Conservation (phyloP, 2,888 invertebrate species). For the Sphaerophoria taeniata region DNA sequence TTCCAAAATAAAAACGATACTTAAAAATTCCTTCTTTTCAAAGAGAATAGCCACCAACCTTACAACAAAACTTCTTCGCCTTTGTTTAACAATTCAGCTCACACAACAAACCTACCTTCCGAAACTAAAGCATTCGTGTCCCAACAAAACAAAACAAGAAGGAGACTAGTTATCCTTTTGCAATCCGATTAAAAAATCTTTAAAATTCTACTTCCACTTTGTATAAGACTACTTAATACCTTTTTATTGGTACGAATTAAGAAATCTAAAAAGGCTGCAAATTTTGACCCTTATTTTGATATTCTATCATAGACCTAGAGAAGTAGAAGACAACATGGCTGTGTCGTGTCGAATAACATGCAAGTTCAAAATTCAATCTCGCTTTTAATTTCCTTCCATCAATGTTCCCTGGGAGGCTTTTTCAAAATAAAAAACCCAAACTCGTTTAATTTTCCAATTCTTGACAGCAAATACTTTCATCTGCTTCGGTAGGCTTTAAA, state of each 20-base stretch:
- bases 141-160: conserved; percentile 4
- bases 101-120: neutral
- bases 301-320: neutral
- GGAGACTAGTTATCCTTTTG: neutral
- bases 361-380: conserved; percentile 62
- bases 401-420: neutral
- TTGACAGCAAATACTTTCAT: conserved; percentile 1
- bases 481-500: conserved; percentile 15
- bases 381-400: conserved; percentile 67
- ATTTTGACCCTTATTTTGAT: conserved; percentile 38
- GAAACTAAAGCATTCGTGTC: conserved; percentile 5
- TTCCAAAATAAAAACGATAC: too few species aligned
- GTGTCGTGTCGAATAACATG: conserved; percentile 49
- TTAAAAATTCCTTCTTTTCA: neutral
- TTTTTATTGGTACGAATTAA: neutral
- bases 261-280: conserved; percentile 29
- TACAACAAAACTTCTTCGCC: neutral
- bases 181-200: conserved; percentile 28
- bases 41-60: neutral
- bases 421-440: neutral
- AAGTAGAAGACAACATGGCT: conserved; percentile 26
- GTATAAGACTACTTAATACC: neutral
- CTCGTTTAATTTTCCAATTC: conserved; percentile 65
- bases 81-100: conserved; percentile 4
- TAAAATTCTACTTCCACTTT: conserved; percentile 15